These are phyloP conservation scores for Polydrusus cervinus DNA, from an alignment of 2,888 invertebrate genomes.

Conservation along the genomic window DNA sequence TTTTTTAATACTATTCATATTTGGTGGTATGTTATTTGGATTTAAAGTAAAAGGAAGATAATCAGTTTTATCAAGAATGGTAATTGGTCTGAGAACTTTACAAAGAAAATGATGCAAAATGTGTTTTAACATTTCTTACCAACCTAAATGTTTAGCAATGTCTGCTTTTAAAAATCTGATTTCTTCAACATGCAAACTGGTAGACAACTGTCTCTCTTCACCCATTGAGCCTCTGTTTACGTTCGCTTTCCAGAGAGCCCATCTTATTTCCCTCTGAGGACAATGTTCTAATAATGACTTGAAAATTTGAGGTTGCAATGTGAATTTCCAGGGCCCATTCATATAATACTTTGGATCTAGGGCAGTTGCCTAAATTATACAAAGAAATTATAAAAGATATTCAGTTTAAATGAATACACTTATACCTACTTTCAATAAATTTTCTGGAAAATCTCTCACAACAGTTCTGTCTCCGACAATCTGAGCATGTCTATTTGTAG, in stretches of 20 bases:
- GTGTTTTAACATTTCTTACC: neutral
- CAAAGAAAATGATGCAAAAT: too few species aligned
- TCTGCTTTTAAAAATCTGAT: slow-evolving; percentile 81
- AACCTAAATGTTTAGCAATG: slow-evolving; percentile 79
- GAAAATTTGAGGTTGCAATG: slow-evolving; percentile 83
- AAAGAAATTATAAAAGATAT: too few species aligned
- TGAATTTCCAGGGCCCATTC: slow-evolving; percentile 89
- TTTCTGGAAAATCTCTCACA: slow-evolving; percentile 83
- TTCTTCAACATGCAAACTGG: slow-evolving; percentile 84
- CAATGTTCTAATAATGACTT: slow-evolving; percentile 89
- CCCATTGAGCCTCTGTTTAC: slow-evolving; percentile 81
- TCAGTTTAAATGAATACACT: neutral
- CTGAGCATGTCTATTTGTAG: slow-evolving; percentile 80
- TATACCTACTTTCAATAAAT: slow-evolving; percentile 73
- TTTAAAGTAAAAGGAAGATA: too few species aligned
- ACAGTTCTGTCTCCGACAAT: slow-evolving; percentile 78
- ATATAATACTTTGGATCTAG: slow-evolving; percentile 75
- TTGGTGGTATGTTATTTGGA: too few species aligned
- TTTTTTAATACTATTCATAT: too few species aligned
- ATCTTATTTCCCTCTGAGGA: slow-evolving; percentile 83
- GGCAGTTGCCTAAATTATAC: slow-evolving; percentile 72
- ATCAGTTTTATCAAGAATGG: too few species aligned
- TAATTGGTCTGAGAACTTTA: too few species aligned
- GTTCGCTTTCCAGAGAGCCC: slow-evolving; percentile 90
- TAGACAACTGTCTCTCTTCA: slow-evolving; percentile 78